Conservation (phyloP, 1,140 invertebrate genomes). For the Solenopsis invicta region DNA sequence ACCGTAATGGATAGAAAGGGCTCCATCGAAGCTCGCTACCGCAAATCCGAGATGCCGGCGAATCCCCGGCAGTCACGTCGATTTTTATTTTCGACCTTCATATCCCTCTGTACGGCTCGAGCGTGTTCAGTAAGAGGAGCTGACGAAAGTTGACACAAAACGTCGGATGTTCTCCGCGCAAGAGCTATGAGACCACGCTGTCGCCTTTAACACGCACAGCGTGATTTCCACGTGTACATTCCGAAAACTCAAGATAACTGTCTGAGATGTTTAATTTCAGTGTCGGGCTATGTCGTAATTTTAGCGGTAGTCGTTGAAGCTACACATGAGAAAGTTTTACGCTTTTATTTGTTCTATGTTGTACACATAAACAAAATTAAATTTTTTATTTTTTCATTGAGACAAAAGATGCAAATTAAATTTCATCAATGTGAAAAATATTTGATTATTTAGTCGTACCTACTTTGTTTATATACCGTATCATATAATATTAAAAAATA, state of each 20-base stretch:
- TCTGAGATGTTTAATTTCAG: conserved; percentile 21
- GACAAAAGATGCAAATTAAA: not conserved
- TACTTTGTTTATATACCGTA: not conserved
- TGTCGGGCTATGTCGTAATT: not conserved
- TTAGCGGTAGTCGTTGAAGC: not conserved
- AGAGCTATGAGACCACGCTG: conserved; percentile 11
- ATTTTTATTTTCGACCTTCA: conserved; percentile 73
- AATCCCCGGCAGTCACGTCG: conserved; percentile 65
- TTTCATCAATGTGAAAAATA: not conserved
- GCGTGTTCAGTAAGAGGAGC: conserved; percentile 60
- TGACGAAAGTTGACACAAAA: conserved; percentile 71
- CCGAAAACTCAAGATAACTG: conserved; percentile 17
- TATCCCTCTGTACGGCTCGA: conserved; percentile 68
- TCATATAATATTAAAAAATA: not conserved
- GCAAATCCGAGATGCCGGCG: conserved; percentile 68
- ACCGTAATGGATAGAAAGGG: conserved; percentile 75
- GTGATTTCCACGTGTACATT: not conserved
- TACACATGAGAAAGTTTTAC: not conserved
- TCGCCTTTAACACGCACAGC: conserved; percentile 26
- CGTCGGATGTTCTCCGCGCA: conserved; percentile 29
- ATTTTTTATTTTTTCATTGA: not conserved
- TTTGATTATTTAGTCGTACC: not conserved
- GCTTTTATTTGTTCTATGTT: not conserved
- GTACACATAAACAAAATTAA: not conserved
- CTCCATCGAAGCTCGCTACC: conserved; percentile 70